Evolutionary conservation across 2,113 vertebrate genomes (phyloP).

Genomic region (Bubo scandiacus): DNA sequence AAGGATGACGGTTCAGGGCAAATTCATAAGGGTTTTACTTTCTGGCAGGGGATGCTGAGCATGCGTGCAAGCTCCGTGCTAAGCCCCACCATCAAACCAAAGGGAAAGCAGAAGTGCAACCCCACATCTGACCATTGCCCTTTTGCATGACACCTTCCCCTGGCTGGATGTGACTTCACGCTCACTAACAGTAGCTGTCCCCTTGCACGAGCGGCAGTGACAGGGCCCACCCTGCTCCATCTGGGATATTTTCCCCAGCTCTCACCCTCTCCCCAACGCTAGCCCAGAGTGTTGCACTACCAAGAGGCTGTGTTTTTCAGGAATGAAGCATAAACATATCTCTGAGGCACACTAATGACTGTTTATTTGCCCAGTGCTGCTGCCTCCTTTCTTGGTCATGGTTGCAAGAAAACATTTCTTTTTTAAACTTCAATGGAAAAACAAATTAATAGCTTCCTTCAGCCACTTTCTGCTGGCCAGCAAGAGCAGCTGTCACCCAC

Average conservation of each 20-base stretch:
- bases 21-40: neutral
- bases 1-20: neutral
- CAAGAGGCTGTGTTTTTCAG: neutral
- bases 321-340: conserved; percentile 14
- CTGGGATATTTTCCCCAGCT: neutral
- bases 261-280: neutral
- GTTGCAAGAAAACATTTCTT: neutral
- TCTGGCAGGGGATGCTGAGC: neutral
- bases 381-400: conserved; percentile 34
- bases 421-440: neutral
- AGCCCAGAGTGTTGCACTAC: neutral
- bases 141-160: neutral
- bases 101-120: neutral
- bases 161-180: accelerated
- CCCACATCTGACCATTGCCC: neutral
- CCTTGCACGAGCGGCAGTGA: neutral
- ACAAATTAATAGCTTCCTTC: conserved; percentile 7
- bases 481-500: neutral
- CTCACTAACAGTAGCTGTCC: accelerated
- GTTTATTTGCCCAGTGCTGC: conserved; percentile 31
- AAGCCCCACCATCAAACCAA: neutral
- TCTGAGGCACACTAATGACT: neutral
- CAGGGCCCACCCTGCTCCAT: neutral
- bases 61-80: accelerated
- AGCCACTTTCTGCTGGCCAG: neutral